These are phyloP conservation scores for Sphaeramia orbicularis DNA, from an alignment of 2,797 vertebrate species.

Conservation along the genomic window DNA sequence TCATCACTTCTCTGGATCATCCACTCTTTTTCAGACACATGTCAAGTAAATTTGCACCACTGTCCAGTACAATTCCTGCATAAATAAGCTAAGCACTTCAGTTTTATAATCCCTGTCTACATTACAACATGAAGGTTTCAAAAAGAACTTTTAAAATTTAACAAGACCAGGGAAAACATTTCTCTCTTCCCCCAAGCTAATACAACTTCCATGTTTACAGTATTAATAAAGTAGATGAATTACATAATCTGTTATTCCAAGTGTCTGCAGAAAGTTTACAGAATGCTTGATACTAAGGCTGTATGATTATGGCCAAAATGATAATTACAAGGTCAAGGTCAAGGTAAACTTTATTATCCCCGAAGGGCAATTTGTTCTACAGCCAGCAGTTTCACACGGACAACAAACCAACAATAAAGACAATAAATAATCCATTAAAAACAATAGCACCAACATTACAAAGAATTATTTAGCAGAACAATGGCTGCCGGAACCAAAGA, in stretches of 20 bases:
- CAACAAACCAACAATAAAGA: too few species aligned
- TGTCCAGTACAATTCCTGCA: not conserved
- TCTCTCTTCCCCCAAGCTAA: constrained; percentile 21
- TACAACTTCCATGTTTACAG: constrained; percentile 46
- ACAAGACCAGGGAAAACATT: constrained; percentile 26
- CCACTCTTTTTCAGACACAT: constrained; percentile 29
- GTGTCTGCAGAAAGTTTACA: constrained; percentile 64
- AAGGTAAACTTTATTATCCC: too few species aligned
- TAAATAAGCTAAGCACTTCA: not conserved
- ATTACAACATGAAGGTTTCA: not conserved
- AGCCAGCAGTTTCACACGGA: too few species aligned
- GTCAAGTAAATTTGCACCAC: constrained; percentile 26
- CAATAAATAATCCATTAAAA: too few species aligned
- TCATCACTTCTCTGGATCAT: constrained; percentile 37
- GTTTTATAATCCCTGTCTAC: not conserved
- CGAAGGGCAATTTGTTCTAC: too few species aligned
- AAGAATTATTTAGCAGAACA: too few species aligned
- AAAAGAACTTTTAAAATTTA: constrained; percentile 4
- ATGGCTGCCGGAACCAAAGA: too few species aligned
- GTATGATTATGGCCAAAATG: too few species aligned
- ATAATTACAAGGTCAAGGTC: too few species aligned
- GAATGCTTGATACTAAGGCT: constrained; percentile 62
- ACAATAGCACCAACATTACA: too few species aligned
- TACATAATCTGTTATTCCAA: constrained; percentile 45
- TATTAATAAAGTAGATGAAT: constrained; percentile 60